Base-by-base conservation (phyloP, 2,888 invertebrate species). In the Andrena trimmerana region DNA sequence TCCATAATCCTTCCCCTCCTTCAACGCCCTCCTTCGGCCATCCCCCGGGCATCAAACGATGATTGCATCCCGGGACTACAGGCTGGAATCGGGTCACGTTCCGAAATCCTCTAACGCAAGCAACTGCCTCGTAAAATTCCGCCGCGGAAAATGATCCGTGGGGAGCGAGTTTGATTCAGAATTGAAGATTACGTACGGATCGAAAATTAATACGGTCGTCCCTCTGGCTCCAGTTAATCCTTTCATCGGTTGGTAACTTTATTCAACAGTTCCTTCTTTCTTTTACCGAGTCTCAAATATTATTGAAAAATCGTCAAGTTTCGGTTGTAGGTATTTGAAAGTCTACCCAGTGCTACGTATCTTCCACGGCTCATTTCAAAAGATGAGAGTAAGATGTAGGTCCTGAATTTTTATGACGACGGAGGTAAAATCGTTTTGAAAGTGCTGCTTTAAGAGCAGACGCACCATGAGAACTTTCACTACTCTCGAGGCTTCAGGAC, bases 11-110 rank as follows among this genome's bases (percentile, higher is more conserved):
- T 78, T 76, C 54, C 79, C 69, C 74, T 78, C 29, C 80, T 31
- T 81, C 59, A 54, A 29, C n/a, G 54, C 66, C 48, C 78, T 60
- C 57, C 70, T 57, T 48, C 78, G 81, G 71, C 83, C 86, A 85
- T 86, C 87, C 85, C 81, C 62, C 75, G 81, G 78, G 83, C 86
- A 87, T 86, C 88, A 85, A 90, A 91, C 91, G 91, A 91, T 91
- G 91, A 91, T 91, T 91, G 90, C 90, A 88, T 86, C 87, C 83
- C 59, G 81, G 74, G 84, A 87, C 84, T 84, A 77, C 69, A 59
- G 70, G 33, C 29, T 27, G 66, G 78, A 83, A 86, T 84, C 87
- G 86, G 88, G 86, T 91, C 91, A 91, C 90, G 91, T 90, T 85
- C 86, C 87, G 84, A 91, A 90, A 90, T 91, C 88, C 83, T 86